Evolutionary conservation across 2,113 vertebrate genomes (phyloP), one percentile per base, ranked within the genome.

Genomic region (Hiodon tergisus): DNA sequence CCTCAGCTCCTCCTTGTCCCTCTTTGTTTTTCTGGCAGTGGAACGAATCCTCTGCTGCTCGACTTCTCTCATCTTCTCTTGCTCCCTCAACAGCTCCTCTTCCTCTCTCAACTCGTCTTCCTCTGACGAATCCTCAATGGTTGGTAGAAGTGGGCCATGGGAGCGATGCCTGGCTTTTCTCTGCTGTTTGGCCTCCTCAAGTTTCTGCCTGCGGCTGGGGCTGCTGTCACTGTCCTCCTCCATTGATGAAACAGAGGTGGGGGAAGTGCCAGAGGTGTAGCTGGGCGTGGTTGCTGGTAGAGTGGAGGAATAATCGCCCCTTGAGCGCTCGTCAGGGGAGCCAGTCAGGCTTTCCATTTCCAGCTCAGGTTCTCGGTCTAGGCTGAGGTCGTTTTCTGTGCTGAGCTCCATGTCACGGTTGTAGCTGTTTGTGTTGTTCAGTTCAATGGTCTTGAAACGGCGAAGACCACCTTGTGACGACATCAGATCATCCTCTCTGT

Each of bases 221-320:
- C 97, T 99, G 82, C 97, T 98, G 82, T 99, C 97, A 0, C 97
- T 99, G 83, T 99, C 97, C 78, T 99, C 97, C 81, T 99, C 97
- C 78, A 99, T 92, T 0, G 97, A 99, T 47, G 97, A 99, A 77
- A 99, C 90, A 53, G 97, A 99, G 9, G 97, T 98, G 73, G 97
- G 96, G 0, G 97, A 99, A 76, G 96, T 95, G 59, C 96, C 97
- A 0, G 96, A 98, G 2, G 94, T 95, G 80, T 97, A 98, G 81
- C 95, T 98, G 57, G 97, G 94, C 0, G 97, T 96, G 6, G 96
- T 98, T 73, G 97, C 94, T 0, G 96, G 97, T 72, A 98, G 83
- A 3, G 96, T 96, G 53, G 97, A 99, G 10, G 96, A 99, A 79
- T 97, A 98, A 62, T 99, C 97, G 0, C 97, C 96, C 0, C 94